Base-by-base conservation (phyloP, 2,113 vertebrate species). In the Sceloporus tristichus region DNA sequence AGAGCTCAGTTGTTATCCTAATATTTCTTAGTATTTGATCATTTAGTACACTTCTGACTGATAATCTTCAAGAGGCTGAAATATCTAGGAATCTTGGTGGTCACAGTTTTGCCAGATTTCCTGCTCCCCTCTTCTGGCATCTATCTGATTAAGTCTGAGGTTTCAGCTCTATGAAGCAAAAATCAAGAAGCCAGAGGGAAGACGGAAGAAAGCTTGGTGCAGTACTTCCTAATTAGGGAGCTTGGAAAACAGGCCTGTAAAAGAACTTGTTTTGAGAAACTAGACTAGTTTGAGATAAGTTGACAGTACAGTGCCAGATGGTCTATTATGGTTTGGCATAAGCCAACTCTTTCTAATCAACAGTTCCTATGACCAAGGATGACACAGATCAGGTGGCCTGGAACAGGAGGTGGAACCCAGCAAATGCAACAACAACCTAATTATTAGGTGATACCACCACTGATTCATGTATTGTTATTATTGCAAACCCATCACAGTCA, bases 401-500 rank as follows among this genome's bases (percentile, higher is more conserved):
- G 75, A 86, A 86, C 40, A 65, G 18, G 14, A 53, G 56, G 9
- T 54, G n/a, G 23, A 40, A 40, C 54, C 40, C 38, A 70, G 16
- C 25, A 10, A 29, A 70, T 42, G 38, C 81, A 66, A 48, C 56
- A 68, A 79, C 48, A 62, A 27, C 76, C 8, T 79, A 66, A 86
- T 86, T 86, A 78, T 86, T 48, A 79, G 62, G 40, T 79, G 27
- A 53, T 56, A 86, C 65, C 34, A n/a, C 70, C 40, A 79, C 29
- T 21, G 29, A 48, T 27, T 48, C 65, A 48, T 84, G 7, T 14
- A 21, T 27, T 79, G n/a, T 85, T 65, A 86, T 23, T 79, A 85
- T 2, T 76, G 74, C 38, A 9, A 77, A 29, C 65, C 16, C 59
- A 48, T n/a, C 40, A 65, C 19, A 65, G 16, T 18, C 73, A n/a